Evolutionary conservation across 1,140 invertebrate genomes (phyloP), one percentile per base, ranked within the genome.

Genomic region (Zelostemma sp.): DNA sequence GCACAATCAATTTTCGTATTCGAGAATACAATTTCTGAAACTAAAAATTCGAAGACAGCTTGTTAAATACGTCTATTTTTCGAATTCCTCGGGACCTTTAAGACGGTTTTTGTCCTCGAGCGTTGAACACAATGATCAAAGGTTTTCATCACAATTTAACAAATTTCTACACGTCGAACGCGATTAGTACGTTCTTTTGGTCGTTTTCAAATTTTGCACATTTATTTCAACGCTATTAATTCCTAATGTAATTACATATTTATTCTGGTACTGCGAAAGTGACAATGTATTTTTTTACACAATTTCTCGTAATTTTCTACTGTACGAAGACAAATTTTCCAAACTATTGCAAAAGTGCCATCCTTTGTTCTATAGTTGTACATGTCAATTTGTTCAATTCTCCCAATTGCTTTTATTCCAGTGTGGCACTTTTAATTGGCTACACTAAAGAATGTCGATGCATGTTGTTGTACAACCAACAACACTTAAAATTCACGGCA

Each of bases 101-200:
- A n/a, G 33, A 11, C 33, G 33, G n/a, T 11, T 35, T n/a, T 35
- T n/a, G 68, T 63, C 70, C 74, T 77, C 49, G 62, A 62, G 77
- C 25, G 64, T 76, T 82, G 80, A 83, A 83, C 80, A 81, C 81
- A 80, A 76, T 81, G 68, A 77, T 77, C 70, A 53, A 76, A 73
- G 67, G 48, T 63, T 75, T 76, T 62, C 61, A 79, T 82, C 72
- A 80, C 75, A 72, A 79, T 64, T 69, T 65, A 63, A 68, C 68
- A 55, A 48, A n/a, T n/a, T 25, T 33, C 16, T 56, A 61, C 41
- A 47, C 50, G 38, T 41, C 19, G 31, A 25, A 49, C 6, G 14
- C 28, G 12, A 59, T 43, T 33, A 16, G 48, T 28, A 38, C 16
- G 16, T 55, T 31, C n/a, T 64, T 46, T 16, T 47, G 14, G 43